Evolutionary conservation across 2,797 vertebrate species (phyloP).

Genomic region (Myiothlypis chrysogaster): DNA sequence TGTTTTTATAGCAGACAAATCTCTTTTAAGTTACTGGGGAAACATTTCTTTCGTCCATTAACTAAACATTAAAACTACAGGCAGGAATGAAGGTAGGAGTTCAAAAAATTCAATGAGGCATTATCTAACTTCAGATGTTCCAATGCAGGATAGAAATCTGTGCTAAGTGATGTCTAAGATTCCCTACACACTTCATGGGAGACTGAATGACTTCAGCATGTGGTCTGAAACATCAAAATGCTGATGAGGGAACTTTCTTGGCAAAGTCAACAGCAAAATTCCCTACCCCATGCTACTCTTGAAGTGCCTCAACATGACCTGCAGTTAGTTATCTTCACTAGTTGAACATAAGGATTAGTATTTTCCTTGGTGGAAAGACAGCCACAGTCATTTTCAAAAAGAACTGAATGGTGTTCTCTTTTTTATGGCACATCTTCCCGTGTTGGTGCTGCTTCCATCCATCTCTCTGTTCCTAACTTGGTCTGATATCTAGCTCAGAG

Average conservation of each 20-base stretch:
- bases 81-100: not conserved
- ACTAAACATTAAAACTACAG: conserved; percentile 19
- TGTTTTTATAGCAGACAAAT: conserved; percentile 36
- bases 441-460: not conserved
- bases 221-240: not conserved
- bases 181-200: not conserved
- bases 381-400: not conserved
- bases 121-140: conserved; percentile 7
- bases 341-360: not conserved
- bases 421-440: not conserved
- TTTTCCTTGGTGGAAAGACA: not conserved
- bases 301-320: not conserved
- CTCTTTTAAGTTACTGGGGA: conserved; percentile 38
- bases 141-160: not conserved
- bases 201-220: not conserved
- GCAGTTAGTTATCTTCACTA: not conserved
- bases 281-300: not conserved
- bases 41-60: conserved; percentile 44
- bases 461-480: not conserved
- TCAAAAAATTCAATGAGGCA: not conserved
- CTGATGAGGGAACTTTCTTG: not conserved
- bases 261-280: not conserved
- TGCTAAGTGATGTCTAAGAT: not conserved
- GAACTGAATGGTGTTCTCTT: not conserved
- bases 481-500: not conserved